Conservation (phyloP, 92 coral and sea anemone genomes). For the Blastomussa wellsi region DNA sequence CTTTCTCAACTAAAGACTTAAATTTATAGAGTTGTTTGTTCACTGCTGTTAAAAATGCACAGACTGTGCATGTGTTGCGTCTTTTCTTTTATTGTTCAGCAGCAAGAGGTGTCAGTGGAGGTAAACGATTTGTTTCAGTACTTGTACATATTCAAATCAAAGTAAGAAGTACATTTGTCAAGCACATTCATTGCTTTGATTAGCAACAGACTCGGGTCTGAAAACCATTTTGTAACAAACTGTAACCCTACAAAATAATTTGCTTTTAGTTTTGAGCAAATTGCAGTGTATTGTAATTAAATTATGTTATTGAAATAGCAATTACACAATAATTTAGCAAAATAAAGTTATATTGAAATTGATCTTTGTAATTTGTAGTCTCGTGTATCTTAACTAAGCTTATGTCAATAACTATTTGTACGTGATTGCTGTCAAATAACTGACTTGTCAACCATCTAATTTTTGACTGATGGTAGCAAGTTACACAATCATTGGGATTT, state of each 20-base stretch:
- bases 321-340: neutral
- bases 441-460: no score
- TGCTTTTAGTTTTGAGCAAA: neutral
- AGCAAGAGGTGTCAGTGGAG: neutral
- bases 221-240: neutral
- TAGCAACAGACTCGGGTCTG: neutral
- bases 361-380: neutral
- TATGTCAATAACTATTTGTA: no score
- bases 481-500: no score
- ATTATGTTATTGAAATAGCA: slow-evolving; percentile 11
- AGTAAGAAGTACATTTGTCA: neutral
- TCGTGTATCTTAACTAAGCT: no score
- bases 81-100: neutral
- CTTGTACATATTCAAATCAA: neutral
- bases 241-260: neutral
- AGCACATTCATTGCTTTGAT: neutral
- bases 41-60: neutral
- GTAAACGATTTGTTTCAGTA: neutral
- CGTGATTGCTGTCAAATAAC: no score
- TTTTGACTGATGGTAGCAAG: neutral
- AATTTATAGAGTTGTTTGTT: neutral
- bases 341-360: neutral
- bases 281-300: neutral
- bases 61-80: neutral
- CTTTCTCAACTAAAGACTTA: neutral